A percentile compares a stretch with the other conserved stretches of the same genome.
Conservation (phyloP, 1,140 invertebrate species). For the Conopomorpha cramerella region DNA sequence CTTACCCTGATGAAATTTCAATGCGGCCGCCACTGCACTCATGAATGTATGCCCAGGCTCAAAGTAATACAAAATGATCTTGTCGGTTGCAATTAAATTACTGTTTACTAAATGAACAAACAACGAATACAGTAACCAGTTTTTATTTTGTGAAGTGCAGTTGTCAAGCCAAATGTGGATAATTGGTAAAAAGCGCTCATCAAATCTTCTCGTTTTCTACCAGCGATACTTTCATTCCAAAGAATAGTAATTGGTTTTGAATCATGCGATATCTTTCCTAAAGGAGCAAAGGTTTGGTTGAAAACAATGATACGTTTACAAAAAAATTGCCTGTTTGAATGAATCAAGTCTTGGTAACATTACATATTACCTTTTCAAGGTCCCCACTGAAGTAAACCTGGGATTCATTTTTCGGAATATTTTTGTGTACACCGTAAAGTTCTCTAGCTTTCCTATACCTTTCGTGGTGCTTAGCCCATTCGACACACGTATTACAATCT, state of each 20-base stretch:
- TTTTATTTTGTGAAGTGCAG: slow-evolving; percentile 17
- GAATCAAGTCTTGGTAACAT: slow-evolving; percentile 16
- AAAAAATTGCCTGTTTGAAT: slow-evolving; percentile 17
- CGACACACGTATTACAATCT: background rate
- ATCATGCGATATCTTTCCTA: slow-evolving; percentile 8
- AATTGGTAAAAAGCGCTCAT: slow-evolving; percentile 15
- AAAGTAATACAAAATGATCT: slow-evolving; percentile 2
- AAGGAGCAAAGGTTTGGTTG: slow-evolving; percentile 16
- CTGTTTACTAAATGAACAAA: slow-evolving; percentile 6
- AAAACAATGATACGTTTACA: slow-evolving; percentile 10
- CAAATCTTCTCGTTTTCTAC: slow-evolving; percentile 14
- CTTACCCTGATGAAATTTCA: too few relatives aligned
- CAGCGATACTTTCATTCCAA: slow-evolving; percentile 14
- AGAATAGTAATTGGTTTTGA: slow-evolving; percentile 10
- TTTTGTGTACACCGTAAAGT: slow-evolving; percentile 5
- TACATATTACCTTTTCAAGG: slow-evolving; percentile 15
- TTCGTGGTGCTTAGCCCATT: background rate
- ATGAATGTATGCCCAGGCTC: too few relatives aligned
- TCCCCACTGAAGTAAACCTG: slow-evolving; percentile 8
- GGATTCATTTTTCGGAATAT: background rate
- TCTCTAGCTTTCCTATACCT: background rate
- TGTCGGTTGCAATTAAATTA: slow-evolving; percentile 2
- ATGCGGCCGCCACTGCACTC: too few relatives aligned
- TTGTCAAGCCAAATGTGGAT: slow-evolving; percentile 18
- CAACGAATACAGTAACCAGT: slow-evolving; percentile 10